These are phyloP conservation scores for Antheraea assamensis DNA, from an alignment of 2,888 invertebrate genomes.

Conservation along the genomic window DNA sequence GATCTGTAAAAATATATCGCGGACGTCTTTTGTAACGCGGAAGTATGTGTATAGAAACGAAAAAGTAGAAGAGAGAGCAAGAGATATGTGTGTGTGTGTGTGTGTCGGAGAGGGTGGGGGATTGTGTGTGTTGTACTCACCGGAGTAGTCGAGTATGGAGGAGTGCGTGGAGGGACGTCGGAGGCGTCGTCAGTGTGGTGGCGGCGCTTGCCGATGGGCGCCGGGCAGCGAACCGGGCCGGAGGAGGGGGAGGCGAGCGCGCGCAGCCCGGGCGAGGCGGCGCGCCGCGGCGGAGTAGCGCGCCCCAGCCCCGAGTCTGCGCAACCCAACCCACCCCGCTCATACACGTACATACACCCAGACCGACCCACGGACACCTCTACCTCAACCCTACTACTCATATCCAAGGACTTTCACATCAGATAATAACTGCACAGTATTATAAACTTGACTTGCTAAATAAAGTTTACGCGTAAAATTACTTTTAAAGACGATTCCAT, in stretches of 20 bases:
- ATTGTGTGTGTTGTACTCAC: slow-evolving; percentile 79
- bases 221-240: slow-evolving; percentile 89
- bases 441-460: too few relatives aligned
- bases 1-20: too few relatives aligned
- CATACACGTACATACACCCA: slow-evolving; percentile 14
- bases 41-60: too few relatives aligned
- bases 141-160: slow-evolving; percentile 94
- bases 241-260: slow-evolving; percentile 90
- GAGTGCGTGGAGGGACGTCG: slow-evolving; percentile 92
- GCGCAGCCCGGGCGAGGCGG: slow-evolving; percentile 92
- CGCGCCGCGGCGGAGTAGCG: slow-evolving; percentile 93
- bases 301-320: slow-evolving; percentile 94
- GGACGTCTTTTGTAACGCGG: too few relatives aligned
- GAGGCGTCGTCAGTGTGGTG: slow-evolving; percentile 90
- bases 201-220: slow-evolving; percentile 90
- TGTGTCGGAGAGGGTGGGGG: slow-evolving; percentile 13
- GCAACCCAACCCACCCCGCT: slow-evolving; percentile 71
- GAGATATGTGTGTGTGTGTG: not conserved
- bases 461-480: too few relatives aligned
- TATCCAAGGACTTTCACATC: too few relatives aligned
- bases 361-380: too few relatives aligned
- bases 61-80: too few relatives aligned
- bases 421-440: too few relatives aligned
- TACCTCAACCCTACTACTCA: too few relatives aligned
- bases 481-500: not conserved